phyloP scores from a whole-genome alignment of 2,113 vertebrate genomes.

The Ptilorrhoa leucosticta region DNA sequence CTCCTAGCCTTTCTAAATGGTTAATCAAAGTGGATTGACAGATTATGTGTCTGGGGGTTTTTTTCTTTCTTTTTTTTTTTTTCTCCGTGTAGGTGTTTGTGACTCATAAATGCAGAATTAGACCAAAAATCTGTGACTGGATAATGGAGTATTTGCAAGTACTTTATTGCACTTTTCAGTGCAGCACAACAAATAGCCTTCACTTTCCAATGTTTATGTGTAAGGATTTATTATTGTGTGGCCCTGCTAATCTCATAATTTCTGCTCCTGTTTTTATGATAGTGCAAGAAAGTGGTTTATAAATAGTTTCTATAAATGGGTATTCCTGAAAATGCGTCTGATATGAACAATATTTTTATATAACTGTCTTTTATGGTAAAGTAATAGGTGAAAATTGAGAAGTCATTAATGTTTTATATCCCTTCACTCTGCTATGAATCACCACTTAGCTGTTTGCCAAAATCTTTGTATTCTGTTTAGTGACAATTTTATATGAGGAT shows the following conservation, averaged over 20 bases:
- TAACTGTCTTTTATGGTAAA: constrained; percentile 47
- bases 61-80: neutral
- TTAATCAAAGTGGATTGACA: constrained; percentile 42
- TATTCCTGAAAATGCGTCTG: constrained; percentile 52
- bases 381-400: constrained; percentile 52
- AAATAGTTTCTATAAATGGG: constrained; percentile 47
- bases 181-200: constrained; percentile 34
- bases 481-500: constrained; percentile 3
- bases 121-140: constrained; percentile 35
- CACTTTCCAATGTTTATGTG: constrained; percentile 6
- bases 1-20: neutral
- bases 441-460: constrained; percentile 33
- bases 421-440: constrained; percentile 10
- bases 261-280: constrained; percentile 36
- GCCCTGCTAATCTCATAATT: constrained; percentile 22
- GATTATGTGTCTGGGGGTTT: constrained; percentile 28
- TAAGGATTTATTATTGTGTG: constrained; percentile 42
- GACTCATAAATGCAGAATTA: constrained; percentile 70
- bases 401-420: constrained; percentile 50
- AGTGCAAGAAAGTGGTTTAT: constrained; percentile 35
- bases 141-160: constrained; percentile 56
- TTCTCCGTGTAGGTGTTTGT: constrained; percentile 52
- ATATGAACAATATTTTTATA: constrained; percentile 37
- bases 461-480: constrained; percentile 35
- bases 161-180: constrained; percentile 38